Evolutionary conservation across 2,888 invertebrate genomes (phyloP).

Genomic region (Endotricha flammealis): DNA sequence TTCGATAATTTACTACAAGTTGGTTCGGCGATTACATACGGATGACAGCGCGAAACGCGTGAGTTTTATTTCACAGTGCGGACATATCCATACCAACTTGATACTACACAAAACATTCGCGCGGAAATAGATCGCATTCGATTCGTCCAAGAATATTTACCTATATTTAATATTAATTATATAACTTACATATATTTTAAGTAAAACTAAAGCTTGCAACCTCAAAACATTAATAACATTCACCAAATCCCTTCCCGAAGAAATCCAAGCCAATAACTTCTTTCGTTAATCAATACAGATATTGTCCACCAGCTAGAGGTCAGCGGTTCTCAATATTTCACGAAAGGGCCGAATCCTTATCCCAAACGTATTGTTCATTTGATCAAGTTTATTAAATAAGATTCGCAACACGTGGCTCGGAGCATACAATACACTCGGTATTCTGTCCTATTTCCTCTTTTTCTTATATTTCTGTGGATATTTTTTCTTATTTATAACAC

Average conservation of each 20-base stretch:
- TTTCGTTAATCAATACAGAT: constrained; percentile 10
- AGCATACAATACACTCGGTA: constrained; percentile 17
- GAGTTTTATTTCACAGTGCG: no score
- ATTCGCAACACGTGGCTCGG: constrained; percentile 38
- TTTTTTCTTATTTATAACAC: no score
- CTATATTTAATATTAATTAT: no score
- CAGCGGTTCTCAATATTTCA: constrained; percentile 25
- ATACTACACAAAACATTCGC: no score
- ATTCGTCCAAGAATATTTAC: no score
- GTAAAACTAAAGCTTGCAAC: background rate
- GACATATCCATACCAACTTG: no score
- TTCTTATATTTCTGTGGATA: constrained; percentile 7
- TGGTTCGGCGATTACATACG: no score
- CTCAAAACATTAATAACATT: background rate
- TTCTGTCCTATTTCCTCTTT: constrained; percentile 5
- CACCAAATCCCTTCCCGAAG: background rate
- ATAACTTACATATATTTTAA: background rate
- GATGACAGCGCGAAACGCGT: no score
- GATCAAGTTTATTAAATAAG: constrained; percentile 51
- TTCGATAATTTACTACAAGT: no score
- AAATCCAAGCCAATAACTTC: constrained; percentile 2
- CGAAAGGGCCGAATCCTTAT: constrained; percentile 15
- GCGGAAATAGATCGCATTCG: no score
- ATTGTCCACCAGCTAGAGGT: constrained; percentile 20
- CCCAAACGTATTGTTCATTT: constrained; percentile 61